These are phyloP conservation scores for Arctia plantaginis DNA, from an alignment of 2,888 invertebrate species.

Conservation along the genomic window DNA sequence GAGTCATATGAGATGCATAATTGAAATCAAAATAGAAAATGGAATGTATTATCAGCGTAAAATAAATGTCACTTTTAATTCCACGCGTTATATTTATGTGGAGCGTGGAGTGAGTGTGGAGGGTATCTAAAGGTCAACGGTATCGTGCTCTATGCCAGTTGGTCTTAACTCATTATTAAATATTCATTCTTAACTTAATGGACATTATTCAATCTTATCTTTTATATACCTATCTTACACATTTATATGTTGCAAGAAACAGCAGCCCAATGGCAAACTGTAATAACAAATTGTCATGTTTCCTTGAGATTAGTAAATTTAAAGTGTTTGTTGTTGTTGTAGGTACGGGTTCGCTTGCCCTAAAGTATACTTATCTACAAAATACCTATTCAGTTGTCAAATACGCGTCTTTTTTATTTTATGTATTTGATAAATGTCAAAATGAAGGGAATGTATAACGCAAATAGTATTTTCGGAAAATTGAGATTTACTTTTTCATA, in stretches of 20 bases:
- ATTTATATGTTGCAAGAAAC: not conserved
- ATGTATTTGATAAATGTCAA: too few relatives aligned
- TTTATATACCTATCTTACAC: not conserved
- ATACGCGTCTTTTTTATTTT: not conserved
- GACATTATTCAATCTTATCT: not conserved
- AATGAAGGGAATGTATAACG: too few relatives aligned
- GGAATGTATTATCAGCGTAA: not conserved
- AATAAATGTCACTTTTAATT: not conserved
- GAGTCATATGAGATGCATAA: not conserved
- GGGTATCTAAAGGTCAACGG: not conserved
- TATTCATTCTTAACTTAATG: not conserved
- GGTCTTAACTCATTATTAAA: not conserved
- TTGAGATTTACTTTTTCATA: too few relatives aligned
- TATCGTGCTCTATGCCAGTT: not conserved
- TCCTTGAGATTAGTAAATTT: not conserved
- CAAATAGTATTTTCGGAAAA: too few relatives aligned
- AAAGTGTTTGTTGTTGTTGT: not conserved
- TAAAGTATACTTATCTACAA: not conserved
- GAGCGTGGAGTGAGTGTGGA: too few relatives aligned
- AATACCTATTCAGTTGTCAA: not conserved
- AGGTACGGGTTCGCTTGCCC: not conserved
- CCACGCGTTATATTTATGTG: not conserved
- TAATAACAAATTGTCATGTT: conserved; percentile 1
- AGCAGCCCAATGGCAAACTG: not conserved
- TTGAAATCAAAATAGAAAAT: not conserved